Evolutionary conservation across 2,888 invertebrate species (phyloP).

Genomic region (Eupithecia abbreviata): DNA sequence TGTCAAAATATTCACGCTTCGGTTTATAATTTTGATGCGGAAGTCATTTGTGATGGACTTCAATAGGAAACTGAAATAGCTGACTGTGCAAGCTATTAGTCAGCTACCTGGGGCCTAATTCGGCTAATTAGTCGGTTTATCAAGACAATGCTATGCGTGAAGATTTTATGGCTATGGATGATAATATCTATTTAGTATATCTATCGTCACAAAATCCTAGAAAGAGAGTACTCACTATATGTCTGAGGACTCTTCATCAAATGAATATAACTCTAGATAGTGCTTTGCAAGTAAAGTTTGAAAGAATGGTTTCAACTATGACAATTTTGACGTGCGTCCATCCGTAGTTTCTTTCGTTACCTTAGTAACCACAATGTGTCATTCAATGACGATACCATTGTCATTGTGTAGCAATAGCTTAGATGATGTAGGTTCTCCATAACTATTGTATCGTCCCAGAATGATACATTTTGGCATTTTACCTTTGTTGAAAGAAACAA

Average conservation of each 20-base stretch:
- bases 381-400: neutral
- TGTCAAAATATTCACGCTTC: slow-evolving; percentile 8
- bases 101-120: neutral
- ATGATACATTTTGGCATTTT: too few relatives aligned
- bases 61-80: neutral
- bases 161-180: too few relatives aligned
- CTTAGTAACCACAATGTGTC: neutral
- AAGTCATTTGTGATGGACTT: neutral
- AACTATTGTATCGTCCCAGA: too few relatives aligned
- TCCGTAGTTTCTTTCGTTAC: neutral
- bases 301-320: neutral
- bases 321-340: neutral
- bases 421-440: too few relatives aligned
- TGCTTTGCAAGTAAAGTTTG: neutral
- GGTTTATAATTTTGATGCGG: neutral
- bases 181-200: too few relatives aligned
- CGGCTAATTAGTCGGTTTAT: neutral
- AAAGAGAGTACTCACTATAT: too few relatives aligned
- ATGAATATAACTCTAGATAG: neutral
- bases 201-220: neutral
- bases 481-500: too few relatives aligned
- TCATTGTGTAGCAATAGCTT: too few relatives aligned
- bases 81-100: neutral
- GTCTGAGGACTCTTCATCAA: too few relatives aligned
- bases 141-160: neutral